Conservation (phyloP, 1,140 invertebrate genomes). For the Drosophila nasuta region DNA sequence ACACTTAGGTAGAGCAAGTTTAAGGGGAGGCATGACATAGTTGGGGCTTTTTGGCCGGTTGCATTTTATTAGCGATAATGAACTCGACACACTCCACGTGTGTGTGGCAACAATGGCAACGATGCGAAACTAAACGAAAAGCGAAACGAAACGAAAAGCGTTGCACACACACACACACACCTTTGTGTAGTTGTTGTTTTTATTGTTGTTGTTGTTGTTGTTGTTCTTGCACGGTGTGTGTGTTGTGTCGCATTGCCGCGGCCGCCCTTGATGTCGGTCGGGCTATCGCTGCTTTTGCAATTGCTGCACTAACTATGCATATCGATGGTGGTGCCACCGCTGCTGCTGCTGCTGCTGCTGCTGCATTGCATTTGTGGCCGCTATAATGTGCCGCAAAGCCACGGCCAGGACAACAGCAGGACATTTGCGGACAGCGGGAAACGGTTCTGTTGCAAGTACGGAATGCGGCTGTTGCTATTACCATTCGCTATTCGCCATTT, state of each 20-base stretch:
- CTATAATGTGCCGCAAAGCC: constrained; percentile 49
- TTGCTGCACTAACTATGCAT: background rate
- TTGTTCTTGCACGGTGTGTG: constrained; percentile 2
- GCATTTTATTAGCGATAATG: constrained; percentile 73
- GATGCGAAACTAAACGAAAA: constrained; percentile 35
- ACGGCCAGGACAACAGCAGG: constrained; percentile 13
- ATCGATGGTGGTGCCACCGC: constrained; percentile 9
- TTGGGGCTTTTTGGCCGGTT: constrained; percentile 32
- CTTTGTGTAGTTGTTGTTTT: background rate
- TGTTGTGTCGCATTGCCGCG: constrained; percentile 46
- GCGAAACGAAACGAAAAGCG: constrained; percentile 18
- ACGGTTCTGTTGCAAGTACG: background rate
- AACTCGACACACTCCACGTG: constrained; percentile 56
- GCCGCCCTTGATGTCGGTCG: too few species aligned
- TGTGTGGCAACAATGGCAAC: constrained; percentile 15
- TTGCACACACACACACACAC: constrained; percentile 38
- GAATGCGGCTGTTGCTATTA: constrained; percentile 36
- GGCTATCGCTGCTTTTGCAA: background rate
- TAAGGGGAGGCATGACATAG: background rate
- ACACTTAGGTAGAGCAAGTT: background rate
- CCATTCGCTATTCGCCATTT: constrained; percentile 34
- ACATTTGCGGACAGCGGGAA: background rate
- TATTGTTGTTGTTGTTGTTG: background rate
- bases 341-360: background rate
- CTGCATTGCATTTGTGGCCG: constrained; percentile 74